Conservation (phyloP, 2,113 vertebrate species). For the Sula dactylatra region DNA sequence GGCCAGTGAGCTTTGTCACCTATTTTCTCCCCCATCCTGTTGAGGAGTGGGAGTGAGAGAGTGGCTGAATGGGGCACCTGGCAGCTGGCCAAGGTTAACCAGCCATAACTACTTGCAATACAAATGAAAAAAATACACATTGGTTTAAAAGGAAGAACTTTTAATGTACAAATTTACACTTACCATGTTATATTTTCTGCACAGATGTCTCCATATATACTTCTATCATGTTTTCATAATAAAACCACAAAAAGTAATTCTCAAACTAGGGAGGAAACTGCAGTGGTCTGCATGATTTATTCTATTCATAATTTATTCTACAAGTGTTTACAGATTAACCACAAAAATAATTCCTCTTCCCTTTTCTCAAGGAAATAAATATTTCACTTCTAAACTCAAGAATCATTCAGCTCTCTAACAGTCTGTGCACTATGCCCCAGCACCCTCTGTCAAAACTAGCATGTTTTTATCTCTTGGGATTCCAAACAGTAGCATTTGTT, state of each 20-base stretch:
- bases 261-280: not conserved
- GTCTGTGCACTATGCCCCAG: not conserved
- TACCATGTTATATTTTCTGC: not conserved
- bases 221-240: not conserved
- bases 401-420: not conserved
- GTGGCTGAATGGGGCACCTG: not conserved
- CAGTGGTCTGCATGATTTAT: not conserved
- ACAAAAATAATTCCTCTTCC: not conserved
- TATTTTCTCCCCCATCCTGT: not conserved
- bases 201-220: not conserved
- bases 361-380: not conserved
- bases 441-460: not conserved
- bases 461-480: not conserved
- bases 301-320: not conserved
- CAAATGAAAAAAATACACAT: not conserved
- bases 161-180: slow-evolving; percentile 56
- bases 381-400: not conserved
- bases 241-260: not conserved
- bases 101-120: not conserved
- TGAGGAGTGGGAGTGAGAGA: not conserved
- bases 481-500: not conserved
- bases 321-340: not conserved
- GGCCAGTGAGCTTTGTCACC: not conserved
- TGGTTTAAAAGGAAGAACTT: slow-evolving; percentile 17
- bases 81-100: not conserved